Base-by-base conservation (phyloP, 2,888 invertebrate species). In the Cynaeus angustus region DNA sequence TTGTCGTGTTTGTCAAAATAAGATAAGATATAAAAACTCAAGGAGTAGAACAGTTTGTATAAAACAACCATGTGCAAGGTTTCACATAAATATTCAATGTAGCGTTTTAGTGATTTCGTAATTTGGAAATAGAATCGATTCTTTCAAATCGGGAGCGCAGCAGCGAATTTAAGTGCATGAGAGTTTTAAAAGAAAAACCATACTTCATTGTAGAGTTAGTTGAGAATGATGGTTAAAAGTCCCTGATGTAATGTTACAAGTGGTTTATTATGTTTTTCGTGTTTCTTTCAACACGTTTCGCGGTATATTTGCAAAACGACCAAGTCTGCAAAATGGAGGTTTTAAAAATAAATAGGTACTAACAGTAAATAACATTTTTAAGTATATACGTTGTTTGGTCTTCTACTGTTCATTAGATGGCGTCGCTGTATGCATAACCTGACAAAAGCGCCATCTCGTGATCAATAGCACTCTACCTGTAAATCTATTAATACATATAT, bases 31-130 rank as follows among this genome's bases (percentile, higher is more conserved):
- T n/a, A n/a, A n/a, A n/a, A n/a, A n/a, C n/a, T n/a, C n/a, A 21
- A 21, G 21, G 41, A 56, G 43, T 56, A 43, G 56, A 28, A 12
- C 12, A 26, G 16, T n/a, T n/a, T n/a, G n/a, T n/a, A 26, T 59
- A 46, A 59, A 59, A 59, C 33, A 46, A 59, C 43, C 59, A 30
- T 59, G 45, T 59, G 59, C 59, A 59, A 30, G n/a, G 30, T 59
- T 59, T 59, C 59, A 46, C 59, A 59, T 59, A 59, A 59, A 59
- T 59, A 59, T 45, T 59, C 45, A 46, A 59, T 59, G 59, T 45
- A 59, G 59, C 59, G 59, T 30, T 59, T 46, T 59, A 56, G 43
- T 12, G 56, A 56, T 43, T 56, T 46, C 16, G 45, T 59, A 59
- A 59, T 59, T 43, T 59, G 43, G 46, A 48, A 61, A 48, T 38